Conservation (phyloP, 2,113 vertebrate species). For the Eptesicus fuscus region DNA sequence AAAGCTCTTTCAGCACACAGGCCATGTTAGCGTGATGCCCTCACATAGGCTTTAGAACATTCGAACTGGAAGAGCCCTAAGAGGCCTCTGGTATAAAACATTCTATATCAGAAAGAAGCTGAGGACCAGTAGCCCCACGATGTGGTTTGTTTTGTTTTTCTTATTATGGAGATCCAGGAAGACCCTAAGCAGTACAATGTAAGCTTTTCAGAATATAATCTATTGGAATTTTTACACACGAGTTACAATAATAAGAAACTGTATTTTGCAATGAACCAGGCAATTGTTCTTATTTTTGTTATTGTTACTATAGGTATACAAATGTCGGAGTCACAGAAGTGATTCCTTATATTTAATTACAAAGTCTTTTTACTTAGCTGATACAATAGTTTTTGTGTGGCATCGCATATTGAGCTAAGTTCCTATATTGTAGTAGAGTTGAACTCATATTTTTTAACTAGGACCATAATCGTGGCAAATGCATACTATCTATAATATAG, state of each 20-base stretch:
- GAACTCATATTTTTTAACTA: neutral
- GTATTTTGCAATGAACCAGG: neutral
- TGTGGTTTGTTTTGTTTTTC: too few relatives aligned
- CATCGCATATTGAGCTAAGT: neutral
- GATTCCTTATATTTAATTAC: neutral
- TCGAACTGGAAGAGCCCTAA: neutral
- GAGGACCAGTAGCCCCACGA: too few relatives aligned
- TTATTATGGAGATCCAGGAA: too few relatives aligned
- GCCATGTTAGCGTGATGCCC: conserved; percentile 50
- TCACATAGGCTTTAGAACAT: neutral
- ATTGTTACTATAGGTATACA: neutral
- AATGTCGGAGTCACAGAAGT: neutral
- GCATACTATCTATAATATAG: neutral
- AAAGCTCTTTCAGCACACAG: conserved; percentile 66
- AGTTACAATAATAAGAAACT: neutral
- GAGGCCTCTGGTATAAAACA: too few relatives aligned
- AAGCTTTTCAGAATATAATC: too few relatives aligned
- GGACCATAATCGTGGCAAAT: neutral
- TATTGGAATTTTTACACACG: too few relatives aligned
- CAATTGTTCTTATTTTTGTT: neutral
- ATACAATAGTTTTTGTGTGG: neutral
- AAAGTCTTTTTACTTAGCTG: neutral
- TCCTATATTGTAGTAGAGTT: neutral
- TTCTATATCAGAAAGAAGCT: too few relatives aligned
- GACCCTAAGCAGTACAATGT: too few relatives aligned